A percentile compares a stretch with the other conserved stretches of the same genome.
phyloP scores from a whole-genome alignment of 1,140 invertebrate species.

The Apis laboriosa region DNA sequence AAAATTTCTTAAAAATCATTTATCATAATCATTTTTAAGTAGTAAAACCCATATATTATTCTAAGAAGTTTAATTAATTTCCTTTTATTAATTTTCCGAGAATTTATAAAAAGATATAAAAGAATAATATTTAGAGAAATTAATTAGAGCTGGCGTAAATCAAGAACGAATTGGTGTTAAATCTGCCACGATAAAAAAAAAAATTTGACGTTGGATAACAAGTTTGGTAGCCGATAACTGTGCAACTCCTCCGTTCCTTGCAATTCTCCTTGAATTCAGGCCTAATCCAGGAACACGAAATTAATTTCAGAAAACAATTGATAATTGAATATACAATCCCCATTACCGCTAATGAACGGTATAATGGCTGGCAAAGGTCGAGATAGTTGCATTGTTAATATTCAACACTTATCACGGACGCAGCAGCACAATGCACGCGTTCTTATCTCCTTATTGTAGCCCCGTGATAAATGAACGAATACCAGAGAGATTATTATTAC shows the following conservation, averaged over 20 bases:
- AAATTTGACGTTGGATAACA: not conserved
- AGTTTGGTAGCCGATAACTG: not conserved
- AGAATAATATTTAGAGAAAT: too few species aligned
- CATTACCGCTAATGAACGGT: constrained; percentile 6
- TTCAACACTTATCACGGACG: constrained; percentile 23
- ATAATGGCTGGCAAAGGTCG: not conserved
- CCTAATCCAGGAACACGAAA: constrained; percentile 14
- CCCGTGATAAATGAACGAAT: constrained; percentile 16
- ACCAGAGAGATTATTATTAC: not conserved
- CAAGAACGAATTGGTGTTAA: not conserved
- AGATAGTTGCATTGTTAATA: constrained; percentile 16
- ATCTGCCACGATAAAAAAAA: not conserved
- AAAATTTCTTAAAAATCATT: too few species aligned
- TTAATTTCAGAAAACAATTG: constrained; percentile 6
- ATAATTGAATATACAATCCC: constrained; percentile 12
- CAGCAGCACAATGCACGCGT: constrained; percentile 11
- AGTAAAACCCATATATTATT: too few species aligned
- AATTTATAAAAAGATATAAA: too few species aligned
- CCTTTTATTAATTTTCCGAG: too few species aligned
- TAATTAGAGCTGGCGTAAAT: too few species aligned
- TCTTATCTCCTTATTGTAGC: constrained; percentile 11
- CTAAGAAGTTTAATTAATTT: too few species aligned
- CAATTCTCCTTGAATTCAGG: not conserved
- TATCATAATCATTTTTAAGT: too few species aligned
- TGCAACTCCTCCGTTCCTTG: not conserved